A percentile compares a stretch with the other conserved stretches of the same genome.
These are phyloP conservation scores for Dendrolimus pini DNA, from an alignment of 2,888 invertebrate genomes.

Conservation along the genomic window DNA sequence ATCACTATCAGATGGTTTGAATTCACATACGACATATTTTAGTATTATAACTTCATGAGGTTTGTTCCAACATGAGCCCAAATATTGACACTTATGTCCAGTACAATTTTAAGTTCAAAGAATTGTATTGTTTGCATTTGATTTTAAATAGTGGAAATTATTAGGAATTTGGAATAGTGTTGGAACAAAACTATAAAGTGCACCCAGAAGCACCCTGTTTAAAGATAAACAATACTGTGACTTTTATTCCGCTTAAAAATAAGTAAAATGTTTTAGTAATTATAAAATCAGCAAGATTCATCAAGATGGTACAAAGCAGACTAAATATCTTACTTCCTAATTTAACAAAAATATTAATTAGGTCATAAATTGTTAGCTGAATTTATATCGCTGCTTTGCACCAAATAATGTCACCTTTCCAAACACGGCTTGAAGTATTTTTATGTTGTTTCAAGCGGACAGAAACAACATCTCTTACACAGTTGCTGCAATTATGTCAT, in stretches of 20 bases:
- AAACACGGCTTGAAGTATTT: conserved; percentile 45
- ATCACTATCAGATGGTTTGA: not conserved
- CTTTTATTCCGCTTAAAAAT: not conserved
- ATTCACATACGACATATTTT: not conserved
- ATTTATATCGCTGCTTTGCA: conserved; percentile 26
- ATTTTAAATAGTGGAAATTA: too few relatives aligned
- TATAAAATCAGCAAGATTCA: not conserved
- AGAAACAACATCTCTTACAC: conserved; percentile 52
- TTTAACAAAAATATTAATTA: conserved; percentile 13
- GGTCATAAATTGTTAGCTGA: conserved; percentile 11
- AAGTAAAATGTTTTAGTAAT: not conserved
- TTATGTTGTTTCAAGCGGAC: conserved; percentile 58
- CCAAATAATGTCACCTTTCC: not conserved
- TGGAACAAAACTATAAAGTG: not conserved
- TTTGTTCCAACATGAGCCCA: too few relatives aligned
- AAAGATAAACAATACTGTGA: not conserved
- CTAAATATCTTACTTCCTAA: conserved; percentile 1
- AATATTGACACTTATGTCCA: too few relatives aligned
- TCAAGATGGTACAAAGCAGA: not conserved
- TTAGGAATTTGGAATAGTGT: too few relatives aligned
- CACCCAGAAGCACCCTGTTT: not conserved
- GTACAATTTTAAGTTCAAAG: too few relatives aligned
- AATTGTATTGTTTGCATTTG: too few relatives aligned
- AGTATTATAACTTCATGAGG: too few relatives aligned
- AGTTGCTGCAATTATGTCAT: conserved; percentile 29